Base-by-base conservation (phyloP, 2,797 vertebrate species). In the Rousettus madagascariensis region DNA sequence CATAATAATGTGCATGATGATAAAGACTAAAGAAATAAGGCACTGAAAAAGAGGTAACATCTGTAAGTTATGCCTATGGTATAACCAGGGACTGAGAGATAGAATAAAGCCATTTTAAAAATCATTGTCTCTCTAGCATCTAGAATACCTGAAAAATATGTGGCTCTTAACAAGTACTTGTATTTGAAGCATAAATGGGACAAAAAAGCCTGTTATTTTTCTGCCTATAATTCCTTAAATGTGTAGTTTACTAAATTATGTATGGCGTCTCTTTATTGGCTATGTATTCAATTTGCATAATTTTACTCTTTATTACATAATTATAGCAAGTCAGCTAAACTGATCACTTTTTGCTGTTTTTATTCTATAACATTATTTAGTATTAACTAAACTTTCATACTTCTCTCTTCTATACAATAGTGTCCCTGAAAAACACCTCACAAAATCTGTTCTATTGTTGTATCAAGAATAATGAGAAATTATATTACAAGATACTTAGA, bases 131-230 rank as follows among this genome's bases (percentile, higher is more conserved):
- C 15, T 79, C 17, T 80, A 69, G 11, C 1, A 57, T 80, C 8
- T 28, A n/a, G 33, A 74, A 63, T 26, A 65, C 3, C 1, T 86
- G 8, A 26, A 63, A 77, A 77, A 92, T 28, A 65, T 8, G 12
- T 57, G 8, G 1, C 1, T 69, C 28, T 86, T 96, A 75, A 49
- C 8, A 51, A 66, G 3, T 51, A 66, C 3, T 59, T 78, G 2
- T 36, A 63, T 20, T 26, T 51, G 51, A 87, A 74, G 5, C 69
- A 93, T 79, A 1, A 26, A 53, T 65, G 5, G 8, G 10, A 9
- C 6, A 17, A 57, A 36, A 16, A 16, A 6, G 0, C 8, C 3
- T 1, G 2, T 4, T 72, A 30, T 4, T 0, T 63, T 51, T 1
- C 20, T 57, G 11, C 19, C 15, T 51, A 26, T 36, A 5, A 6